phyloP scores from a whole-genome alignment of 2,797 vertebrate genomes.

The Sylvia borin region DNA sequence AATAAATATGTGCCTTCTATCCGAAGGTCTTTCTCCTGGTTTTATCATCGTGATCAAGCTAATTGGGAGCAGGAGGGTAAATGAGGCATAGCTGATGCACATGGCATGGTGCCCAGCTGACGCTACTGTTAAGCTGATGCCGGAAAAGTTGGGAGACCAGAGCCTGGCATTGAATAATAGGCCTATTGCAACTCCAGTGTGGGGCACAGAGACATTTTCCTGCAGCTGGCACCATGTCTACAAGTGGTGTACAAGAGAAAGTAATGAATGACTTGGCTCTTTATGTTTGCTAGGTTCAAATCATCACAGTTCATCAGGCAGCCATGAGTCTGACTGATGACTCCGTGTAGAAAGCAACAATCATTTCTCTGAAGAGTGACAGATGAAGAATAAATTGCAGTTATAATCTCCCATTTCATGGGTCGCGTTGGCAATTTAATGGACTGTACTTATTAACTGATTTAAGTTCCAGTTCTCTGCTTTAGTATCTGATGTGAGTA shows the following conservation, averaged over 20 bases:
- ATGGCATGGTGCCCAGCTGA: conserved; percentile 56
- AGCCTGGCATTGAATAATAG: conserved; percentile 61
- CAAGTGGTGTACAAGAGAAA: conserved; percentile 30
- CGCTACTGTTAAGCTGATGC: conserved; percentile 59
- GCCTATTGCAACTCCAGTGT: conserved; percentile 63
- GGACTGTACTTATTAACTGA: neutral
- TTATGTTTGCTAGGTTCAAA: conserved; percentile 46
- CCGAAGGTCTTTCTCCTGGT: conserved; percentile 55
- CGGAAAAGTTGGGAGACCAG: conserved; percentile 67
- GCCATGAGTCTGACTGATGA: conserved; percentile 42
- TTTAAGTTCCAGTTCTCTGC: neutral
- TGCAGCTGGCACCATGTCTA: conserved; percentile 67
- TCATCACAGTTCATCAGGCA: conserved; percentile 37
- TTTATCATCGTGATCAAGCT: conserved; percentile 60
- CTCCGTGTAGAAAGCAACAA: conserved; percentile 31
- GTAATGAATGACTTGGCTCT: conserved; percentile 66
- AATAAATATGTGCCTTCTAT: conserved; percentile 66
- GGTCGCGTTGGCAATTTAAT: conserved; percentile 4
- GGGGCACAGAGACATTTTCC: conserved; percentile 62
- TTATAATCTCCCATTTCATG: neutral
- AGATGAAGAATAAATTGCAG: conserved; percentile 22
- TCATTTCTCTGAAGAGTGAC: conserved; percentile 4
- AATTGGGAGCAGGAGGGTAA: conserved; percentile 68
- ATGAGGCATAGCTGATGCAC: conserved; percentile 60
- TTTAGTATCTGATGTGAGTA: neutral